A percentile compares a stretch with the other conserved stretches of the same genome.
phyloP scores from a whole-genome alignment of 92 coral and sea anemone species.

The Zoanthus sansibaricus region DNA sequence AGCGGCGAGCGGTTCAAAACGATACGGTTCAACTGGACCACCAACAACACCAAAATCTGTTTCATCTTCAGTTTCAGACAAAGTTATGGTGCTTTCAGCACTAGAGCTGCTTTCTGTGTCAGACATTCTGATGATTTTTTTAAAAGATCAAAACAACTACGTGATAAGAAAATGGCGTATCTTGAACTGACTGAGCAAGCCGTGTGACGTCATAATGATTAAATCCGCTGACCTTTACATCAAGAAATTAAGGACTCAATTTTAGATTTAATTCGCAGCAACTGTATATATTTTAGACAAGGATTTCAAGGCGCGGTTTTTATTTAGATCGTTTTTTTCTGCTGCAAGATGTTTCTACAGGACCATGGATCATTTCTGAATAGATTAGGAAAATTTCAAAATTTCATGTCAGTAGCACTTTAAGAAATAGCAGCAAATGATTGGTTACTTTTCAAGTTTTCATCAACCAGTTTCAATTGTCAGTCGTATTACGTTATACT shows the following conservation, averaged over 20 bases:
- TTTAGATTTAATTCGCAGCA: not conserved
- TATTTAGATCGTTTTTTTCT: not conserved
- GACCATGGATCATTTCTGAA: not conserved
- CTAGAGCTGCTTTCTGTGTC: conserved; percentile 11
- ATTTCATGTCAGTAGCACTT: not conserved
- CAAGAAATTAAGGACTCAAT: not conserved
- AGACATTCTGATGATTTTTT: not conserved
- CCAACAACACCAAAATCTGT: not conserved
- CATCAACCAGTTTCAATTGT: no score
- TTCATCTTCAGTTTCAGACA: not conserved
- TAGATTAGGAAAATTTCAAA: not conserved
- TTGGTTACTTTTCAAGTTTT: no score
- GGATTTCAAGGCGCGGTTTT: not conserved
- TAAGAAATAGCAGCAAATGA: no score
- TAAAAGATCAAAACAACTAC: not conserved
- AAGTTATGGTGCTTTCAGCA: not conserved
- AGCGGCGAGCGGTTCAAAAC: conserved; percentile 11
- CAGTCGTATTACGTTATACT: not conserved
- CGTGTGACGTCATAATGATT: not conserved
- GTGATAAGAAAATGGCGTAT: not conserved
- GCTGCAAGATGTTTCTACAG: not conserved
- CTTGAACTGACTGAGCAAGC: not conserved
- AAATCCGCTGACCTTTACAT: not conserved
- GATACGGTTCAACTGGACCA: conserved; percentile 10
- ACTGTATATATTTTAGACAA: not conserved